Evolutionary conservation across 2,888 invertebrate genomes (phyloP).

Genomic region (Calliscelio sp.): DNA sequence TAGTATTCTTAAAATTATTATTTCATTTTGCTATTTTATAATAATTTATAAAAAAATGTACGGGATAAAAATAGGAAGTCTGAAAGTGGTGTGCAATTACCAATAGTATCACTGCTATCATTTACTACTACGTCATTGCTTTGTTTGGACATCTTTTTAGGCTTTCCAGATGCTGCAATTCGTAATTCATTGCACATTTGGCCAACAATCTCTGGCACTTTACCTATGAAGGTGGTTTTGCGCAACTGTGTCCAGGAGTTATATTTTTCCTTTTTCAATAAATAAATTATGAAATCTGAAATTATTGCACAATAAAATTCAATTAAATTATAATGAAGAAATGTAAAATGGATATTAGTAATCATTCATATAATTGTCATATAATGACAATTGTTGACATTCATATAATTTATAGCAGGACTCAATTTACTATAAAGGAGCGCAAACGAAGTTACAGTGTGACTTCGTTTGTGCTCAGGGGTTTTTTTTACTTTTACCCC

Average conservation of each 20-base stretch:
- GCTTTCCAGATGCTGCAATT: background rate
- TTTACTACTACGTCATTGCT: background rate
- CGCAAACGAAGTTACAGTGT: too few species aligned
- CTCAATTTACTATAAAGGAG: too few species aligned
- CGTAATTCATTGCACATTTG: background rate
- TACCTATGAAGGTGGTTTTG: background rate
- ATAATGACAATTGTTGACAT: too few species aligned
- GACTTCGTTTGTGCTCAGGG: too few species aligned
- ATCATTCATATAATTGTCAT: background rate
- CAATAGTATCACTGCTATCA: background rate
- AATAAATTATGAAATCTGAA: conserved; percentile 7
- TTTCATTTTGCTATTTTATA: too few species aligned
- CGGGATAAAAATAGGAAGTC: too few species aligned
- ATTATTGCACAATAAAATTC: background rate
- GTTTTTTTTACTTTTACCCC: too few species aligned
- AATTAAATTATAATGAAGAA: background rate
- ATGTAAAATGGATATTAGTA: background rate
- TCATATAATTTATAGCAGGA: too few species aligned
- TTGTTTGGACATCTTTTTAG: conserved; percentile 1
- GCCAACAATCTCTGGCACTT: background rate
- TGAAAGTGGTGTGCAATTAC: too few species aligned
- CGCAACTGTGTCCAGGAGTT: background rate
- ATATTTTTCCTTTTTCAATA: background rate
- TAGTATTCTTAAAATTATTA: too few species aligned
- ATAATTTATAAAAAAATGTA: too few species aligned